Evolutionary conservation across 1,140 invertebrate genomes (phyloP).

Genomic region (Pseudomyrmex concolor): DNA sequence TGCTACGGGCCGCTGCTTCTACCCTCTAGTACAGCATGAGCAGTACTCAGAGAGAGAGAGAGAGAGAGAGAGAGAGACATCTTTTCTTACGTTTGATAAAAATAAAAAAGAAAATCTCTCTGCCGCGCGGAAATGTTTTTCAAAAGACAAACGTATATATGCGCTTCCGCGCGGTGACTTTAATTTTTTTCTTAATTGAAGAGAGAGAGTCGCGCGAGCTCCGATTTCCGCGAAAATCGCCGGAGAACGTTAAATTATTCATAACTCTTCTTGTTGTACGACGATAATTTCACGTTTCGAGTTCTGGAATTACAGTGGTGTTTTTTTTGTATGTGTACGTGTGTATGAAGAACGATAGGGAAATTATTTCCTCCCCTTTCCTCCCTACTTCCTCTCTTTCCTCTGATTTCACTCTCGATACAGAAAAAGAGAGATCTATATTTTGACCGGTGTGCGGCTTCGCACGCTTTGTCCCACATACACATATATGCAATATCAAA

Average conservation of each 20-base stretch:
- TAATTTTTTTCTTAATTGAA: slow-evolving; percentile 45
- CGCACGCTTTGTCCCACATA: slow-evolving; percentile 30
- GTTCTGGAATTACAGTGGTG: background rate
- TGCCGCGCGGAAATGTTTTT: slow-evolving; percentile 3
- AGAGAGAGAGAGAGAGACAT: no score
- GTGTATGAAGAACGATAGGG: background rate
- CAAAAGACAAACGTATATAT: slow-evolving; percentile 10
- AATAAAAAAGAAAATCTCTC: background rate
- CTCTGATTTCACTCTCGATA: slow-evolving; percentile 24
- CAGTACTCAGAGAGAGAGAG: background rate
- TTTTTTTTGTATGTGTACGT: no score
- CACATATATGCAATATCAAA: slow-evolving; percentile 16
- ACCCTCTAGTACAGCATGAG: background rate
- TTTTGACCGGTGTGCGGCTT: slow-evolving; percentile 25
- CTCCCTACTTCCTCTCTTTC: background rate
- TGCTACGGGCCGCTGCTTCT: background rate
- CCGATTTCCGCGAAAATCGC: background rate
- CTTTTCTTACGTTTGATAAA: background rate
- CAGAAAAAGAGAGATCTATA: background rate
- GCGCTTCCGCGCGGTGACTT: background rate
- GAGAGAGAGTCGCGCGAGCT: background rate
- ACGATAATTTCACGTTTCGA: slow-evolving; percentile 12
- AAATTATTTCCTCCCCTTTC: slow-evolving; percentile 4
- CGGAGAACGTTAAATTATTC: background rate
- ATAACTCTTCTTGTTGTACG: background rate